Evolutionary conservation across 2,888 invertebrate species (phyloP), one percentile per base, ranked within the genome.

Genomic region (Eugnorisma glareosa): DNA sequence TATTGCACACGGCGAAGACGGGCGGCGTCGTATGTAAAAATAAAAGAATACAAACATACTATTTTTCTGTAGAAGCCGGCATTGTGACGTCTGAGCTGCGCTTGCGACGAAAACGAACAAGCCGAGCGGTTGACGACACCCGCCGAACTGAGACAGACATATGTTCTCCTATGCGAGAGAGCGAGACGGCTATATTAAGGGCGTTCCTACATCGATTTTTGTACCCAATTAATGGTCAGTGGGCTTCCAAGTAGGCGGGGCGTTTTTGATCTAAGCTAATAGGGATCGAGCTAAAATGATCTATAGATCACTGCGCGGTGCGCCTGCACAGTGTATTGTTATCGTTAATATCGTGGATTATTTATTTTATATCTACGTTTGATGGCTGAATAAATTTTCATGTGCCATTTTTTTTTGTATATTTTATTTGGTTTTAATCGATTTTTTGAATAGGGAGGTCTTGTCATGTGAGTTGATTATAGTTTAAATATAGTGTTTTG

Each of bases 201-300:
- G 96, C 96, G 96, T 94, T 94, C 88, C 94, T 89, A 91, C 92
- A 90, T 94, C 92, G 91, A 94, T 91, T 94, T 94, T 94, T 89
- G 93, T 93, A 92, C 93, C 96, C 96, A 96, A 96, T 96, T 96
- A 95, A 96, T 95, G 96, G 91, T 96, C 96, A 96, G 94, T 96
- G 96, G 95, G 95, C 95, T 96, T 96, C 92, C 88, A 93, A 89
- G 92, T 91, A 91, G 96, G 96, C 95, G 96, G 95, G 91, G 95
- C 94, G 87, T 91, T 57, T 84, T 86, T 90, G 93, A 93, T 93
- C 92, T 94, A 95, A 92, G 93, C 96, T 96, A 96, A 96, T 96
- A 95, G 94, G 94, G 94, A 95, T 95, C 93, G 94, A 95, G 94
- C 90, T 93, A 93, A 95, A 96, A 96, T 96, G 96, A 96, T 96